phyloP scores from a whole-genome alignment of 1,140 invertebrate species.

The Acromyrmex heyeri region DNA sequence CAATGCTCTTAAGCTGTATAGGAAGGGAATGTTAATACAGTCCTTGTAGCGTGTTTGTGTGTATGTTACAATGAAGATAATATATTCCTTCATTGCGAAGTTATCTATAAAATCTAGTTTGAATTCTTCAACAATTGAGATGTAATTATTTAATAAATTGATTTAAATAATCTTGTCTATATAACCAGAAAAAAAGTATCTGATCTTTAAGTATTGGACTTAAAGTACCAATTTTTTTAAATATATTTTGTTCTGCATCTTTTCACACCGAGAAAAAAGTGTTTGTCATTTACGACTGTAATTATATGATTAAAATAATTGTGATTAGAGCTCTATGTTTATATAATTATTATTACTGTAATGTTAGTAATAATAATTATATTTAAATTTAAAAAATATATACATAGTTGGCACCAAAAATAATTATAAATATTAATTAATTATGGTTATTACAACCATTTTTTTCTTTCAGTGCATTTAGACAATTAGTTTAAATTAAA shows the following conservation, averaged over 20 bases:
- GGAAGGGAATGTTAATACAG: constrained; percentile 71
- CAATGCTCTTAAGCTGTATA: constrained; percentile 59
- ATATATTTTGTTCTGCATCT: background rate
- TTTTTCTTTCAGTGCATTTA: too few relatives aligned
- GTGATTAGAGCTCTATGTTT: too few relatives aligned
- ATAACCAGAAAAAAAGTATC: background rate
- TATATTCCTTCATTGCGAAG: constrained; percentile 65
- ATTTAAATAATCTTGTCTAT: background rate
- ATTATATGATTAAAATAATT: too few relatives aligned
- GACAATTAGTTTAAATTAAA: background rate
- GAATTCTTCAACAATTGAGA: constrained; percentile 15
- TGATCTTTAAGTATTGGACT: background rate
- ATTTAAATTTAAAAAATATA: too few relatives aligned
- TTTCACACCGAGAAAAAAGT: background rate
- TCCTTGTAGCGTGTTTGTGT: background rate
- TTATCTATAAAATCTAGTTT: constrained; percentile 64
- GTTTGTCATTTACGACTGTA: too few relatives aligned
- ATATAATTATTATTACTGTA: too few relatives aligned
- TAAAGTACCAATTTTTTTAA: background rate
- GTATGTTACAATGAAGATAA: constrained; percentile 51
- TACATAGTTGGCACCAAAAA: too few relatives aligned
- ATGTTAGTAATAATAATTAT: too few relatives aligned
- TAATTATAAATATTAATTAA: too few relatives aligned
- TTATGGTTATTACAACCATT: too few relatives aligned
- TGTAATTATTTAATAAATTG: background rate